A percentile compares a stretch with the other conserved stretches of the same genome.
Conservation (phyloP, 2,797 vertebrate genomes). For the Diceros bicornis region DNA sequence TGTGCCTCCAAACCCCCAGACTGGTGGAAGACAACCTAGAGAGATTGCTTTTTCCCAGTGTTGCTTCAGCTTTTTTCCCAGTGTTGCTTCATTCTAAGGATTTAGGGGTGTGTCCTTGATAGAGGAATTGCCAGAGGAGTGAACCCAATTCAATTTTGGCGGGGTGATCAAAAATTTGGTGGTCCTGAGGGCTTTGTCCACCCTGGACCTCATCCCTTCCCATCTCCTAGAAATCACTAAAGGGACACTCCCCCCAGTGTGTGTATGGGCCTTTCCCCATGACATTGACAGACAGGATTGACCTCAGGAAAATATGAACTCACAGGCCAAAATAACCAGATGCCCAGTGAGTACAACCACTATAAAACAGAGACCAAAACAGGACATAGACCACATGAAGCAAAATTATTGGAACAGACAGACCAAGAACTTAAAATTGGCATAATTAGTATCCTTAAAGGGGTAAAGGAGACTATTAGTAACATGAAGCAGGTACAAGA, state of each 20-base stretch:
- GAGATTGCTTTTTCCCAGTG: not conserved
- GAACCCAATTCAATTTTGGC: not conserved
- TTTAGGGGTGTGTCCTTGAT: not conserved
- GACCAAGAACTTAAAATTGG: not conserved
- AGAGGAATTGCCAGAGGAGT: not conserved
- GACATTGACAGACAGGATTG: not conserved
- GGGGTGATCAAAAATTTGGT: not conserved
- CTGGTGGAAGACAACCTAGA: not conserved
- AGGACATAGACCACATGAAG: not conserved
- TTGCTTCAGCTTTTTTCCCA: not conserved
- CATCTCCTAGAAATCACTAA: not conserved
- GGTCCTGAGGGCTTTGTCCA: not conserved
- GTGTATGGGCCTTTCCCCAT: not conserved
- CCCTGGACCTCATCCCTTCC: not conserved
- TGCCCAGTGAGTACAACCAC: not conserved
- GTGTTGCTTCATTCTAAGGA: not conserved
- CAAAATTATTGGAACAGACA: not conserved
- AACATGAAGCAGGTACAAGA: not conserved
- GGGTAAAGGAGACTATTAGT: not conserved
- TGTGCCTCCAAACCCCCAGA: not conserved
- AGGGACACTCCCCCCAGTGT: not conserved
- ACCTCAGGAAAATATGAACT: not conserved
- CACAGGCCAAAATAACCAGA: not conserved
- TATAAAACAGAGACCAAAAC: not conserved
- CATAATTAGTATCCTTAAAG: slow-evolving; percentile 1